Evolutionary conservation across 1,140 invertebrate species (phyloP), one percentile per base, ranked within the genome.

Genomic region (Pogonomyrmex californicus): DNA sequence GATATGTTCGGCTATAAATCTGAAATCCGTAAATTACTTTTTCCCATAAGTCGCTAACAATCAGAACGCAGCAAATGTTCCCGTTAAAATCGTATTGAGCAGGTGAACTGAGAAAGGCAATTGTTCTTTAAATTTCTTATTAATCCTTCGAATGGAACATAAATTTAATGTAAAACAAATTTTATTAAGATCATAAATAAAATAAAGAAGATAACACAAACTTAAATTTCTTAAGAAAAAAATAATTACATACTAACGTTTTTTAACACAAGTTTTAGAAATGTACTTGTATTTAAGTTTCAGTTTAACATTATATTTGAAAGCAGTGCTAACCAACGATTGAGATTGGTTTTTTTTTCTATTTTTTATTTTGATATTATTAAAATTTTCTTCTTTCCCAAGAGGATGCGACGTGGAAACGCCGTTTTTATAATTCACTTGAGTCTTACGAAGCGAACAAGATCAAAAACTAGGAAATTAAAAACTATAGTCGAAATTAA

Each of bases 11-110:
- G 36, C 54, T 60, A 73, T 78, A 88, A 90, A 86, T 90, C 87
- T 86, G n/a, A 86, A 90, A 90, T 88, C 88, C 85, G 63, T 90
- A 90, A 88, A 90, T 90, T 88, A 86, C 88, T 88, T 90, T 86
- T 86, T 66, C 49, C 77, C 60, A 71, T 88, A 90, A 90, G 70
- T 83, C 73, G 87, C 12, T 56, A 60, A 76, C 73, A 60, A 60
- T 60, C 23, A 23, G 23, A 23, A 0, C 30, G 47, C 12, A 51
- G 44, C 68, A 51, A 51, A 49, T 49, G 49, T 33, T 38, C 44
- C 23, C 44, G 12, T 71, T 71, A 71, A 14, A 49, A 2, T 49
- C 12, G 3, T 23, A 76, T 41, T 36, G 17, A 38, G 2, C 17
- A 76, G 12, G 33, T 76, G 33, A 38, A 76, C 10, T 30, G 49